phyloP scores from a whole-genome alignment of 2,113 vertebrate genomes.

The Dunckerocampus dactyliophorus region DNA sequence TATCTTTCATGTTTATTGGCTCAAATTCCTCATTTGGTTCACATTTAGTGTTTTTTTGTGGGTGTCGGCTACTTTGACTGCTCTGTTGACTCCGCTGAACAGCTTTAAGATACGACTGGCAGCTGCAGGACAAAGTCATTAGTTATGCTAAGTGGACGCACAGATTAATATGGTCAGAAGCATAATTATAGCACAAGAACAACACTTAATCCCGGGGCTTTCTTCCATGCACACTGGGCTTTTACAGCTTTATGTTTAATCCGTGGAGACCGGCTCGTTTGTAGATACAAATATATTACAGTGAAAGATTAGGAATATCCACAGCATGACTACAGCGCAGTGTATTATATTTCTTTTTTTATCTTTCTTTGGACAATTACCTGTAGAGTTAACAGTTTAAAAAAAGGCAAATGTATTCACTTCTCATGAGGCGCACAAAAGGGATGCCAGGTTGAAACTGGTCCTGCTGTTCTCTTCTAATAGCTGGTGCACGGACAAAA shows the following conservation, averaged over 20 bases:
- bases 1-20: background rate
- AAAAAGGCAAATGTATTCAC: too few relatives aligned
- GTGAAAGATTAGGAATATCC: background rate
- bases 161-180: conserved; percentile 52
- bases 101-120: conserved; percentile 35
- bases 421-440: background rate
- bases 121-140: conserved; percentile 45
- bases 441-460: conserved; percentile 18
- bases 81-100: conserved; percentile 28
- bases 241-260: conserved; percentile 30
- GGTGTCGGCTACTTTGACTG: conserved; percentile 8
- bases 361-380: too few relatives aligned
- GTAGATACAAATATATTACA: conserved; percentile 6
- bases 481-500: conserved; percentile 7
- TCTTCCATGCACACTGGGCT: conserved; percentile 22
- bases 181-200: conserved; percentile 52
- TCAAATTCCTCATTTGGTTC: background rate
- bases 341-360: too few relatives aligned
- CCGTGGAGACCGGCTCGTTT: conserved; percentile 5
- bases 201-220: conserved; percentile 53
- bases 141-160: conserved; percentile 58
- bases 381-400: too few relatives aligned
- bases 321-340: too few relatives aligned
- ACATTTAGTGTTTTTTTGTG: background rate
- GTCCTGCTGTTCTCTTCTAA: conserved; percentile 19